A percentile compares a stretch with the other conserved stretches of the same genome.
These are phyloP conservation scores for Cylloceria caligata DNA, from an alignment of 2,888 invertebrate species.

Conservation along the genomic window DNA sequence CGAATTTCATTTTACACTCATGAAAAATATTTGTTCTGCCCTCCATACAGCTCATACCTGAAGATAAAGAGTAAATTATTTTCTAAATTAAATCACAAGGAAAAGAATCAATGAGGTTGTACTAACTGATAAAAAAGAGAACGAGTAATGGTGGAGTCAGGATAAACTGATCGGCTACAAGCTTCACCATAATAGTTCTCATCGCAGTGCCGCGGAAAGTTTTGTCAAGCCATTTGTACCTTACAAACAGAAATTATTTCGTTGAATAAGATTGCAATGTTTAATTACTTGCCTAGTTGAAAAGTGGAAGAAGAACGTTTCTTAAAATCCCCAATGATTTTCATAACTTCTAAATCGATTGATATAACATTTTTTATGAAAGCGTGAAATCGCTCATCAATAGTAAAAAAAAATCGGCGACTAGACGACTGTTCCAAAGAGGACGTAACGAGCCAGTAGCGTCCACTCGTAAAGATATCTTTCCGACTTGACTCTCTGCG, in stretches of 20 bases:
- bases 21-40: conserved; percentile 88
- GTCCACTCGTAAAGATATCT: conserved; percentile 83
- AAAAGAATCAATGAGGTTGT: conserved; percentile 49
- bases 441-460: conserved; percentile 86
- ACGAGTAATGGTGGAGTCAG: conserved; percentile 90
- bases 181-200: conserved; percentile 88
- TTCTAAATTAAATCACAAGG: too few species aligned
- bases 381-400: conserved; percentile 85
- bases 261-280: conserved; percentile 2
- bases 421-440: conserved; percentile 87
- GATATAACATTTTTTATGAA: neutral
- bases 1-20: conserved; percentile 90
- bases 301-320: conserved; percentile 25
- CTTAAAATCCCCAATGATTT: conserved; percentile 72
- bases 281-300: conserved; percentile 8
- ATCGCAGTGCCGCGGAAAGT: conserved; percentile 88
- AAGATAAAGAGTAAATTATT: conserved; percentile 29
- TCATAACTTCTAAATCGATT: conserved; percentile 1
- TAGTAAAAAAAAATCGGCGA: conserved; percentile 88
- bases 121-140: conserved; percentile 90
- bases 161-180: conserved; percentile 91
- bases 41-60: conserved; percentile 92
- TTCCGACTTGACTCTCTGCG: conserved; percentile 64
- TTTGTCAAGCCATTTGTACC: conserved; percentile 93
- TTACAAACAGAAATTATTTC: conserved; percentile 77